Evolutionary conservation across 1,140 invertebrate genomes (phyloP), one percentile per base, ranked within the genome.

Genomic region (Drosophila sulfurigaster): DNA sequence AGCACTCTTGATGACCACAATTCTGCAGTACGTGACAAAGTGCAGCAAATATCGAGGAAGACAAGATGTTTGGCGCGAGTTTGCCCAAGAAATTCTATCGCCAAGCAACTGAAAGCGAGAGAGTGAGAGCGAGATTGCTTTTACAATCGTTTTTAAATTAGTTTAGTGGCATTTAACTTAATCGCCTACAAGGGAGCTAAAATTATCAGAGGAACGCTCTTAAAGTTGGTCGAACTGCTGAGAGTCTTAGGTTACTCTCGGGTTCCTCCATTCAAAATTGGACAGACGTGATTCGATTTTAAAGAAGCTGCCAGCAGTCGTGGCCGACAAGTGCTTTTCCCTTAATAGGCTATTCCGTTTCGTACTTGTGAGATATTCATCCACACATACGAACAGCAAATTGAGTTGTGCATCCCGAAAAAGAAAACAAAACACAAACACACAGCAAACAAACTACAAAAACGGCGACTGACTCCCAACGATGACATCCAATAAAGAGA

Each of bases 81-180:
- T 32, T 64, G 70, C 58, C 63, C 32, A 25, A 57, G 30, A 59
- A 76, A 67, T 74, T 79, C 72, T 56, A 77, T 78, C 62, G 65
- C 64, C 58, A 57, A 3, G n/a, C n/a, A 35, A 56, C n/a, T 7
- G 8, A 28, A 46, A 52, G 45, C 10, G 69, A 32, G 13, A 8
- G 28, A 20, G 32, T n/a, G 51, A 25, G 35, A 58, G 13, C 49
- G 20, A 49, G 60, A 48, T 54, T 38, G 76, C 75, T 82, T 76
- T 83, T 79, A 73, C 83, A 91, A 92, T 92, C 91, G 88, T 72
- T 92, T 92, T 92, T 92, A 92, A 92, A 92, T 92, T 92, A 91
- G 83, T 92, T 92, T 92, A 92, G 87, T 92, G 81, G 91, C 91
- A 88, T 92, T 92, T 92, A 92, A 91, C 58, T 91, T 91, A 91